These are phyloP conservation scores for Vulpes lagopus DNA, from an alignment of 2,113 vertebrate genomes.

Conservation along the genomic window DNA sequence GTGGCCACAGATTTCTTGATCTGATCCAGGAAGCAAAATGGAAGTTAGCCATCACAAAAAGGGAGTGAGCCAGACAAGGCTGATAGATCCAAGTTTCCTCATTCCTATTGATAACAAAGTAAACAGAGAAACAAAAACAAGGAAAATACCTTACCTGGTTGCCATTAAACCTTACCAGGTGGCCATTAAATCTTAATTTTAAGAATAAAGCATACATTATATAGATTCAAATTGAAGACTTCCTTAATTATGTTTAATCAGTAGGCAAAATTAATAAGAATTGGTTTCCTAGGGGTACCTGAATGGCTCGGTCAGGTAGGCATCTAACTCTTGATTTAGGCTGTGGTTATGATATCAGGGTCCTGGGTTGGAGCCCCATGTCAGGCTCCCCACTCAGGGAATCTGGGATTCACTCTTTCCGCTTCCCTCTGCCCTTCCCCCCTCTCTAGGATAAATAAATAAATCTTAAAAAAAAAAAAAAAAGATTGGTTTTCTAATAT, in stretches of 20 bases:
- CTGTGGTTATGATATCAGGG: background rate
- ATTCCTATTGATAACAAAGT: background rate
- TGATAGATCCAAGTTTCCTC: background rate
- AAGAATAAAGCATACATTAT: background rate
- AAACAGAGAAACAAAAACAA: background rate
- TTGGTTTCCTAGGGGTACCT: background rate
- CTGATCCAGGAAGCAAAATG: background rate
- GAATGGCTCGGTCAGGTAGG: background rate
- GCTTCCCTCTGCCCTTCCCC: too few species aligned
- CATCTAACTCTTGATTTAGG: background rate
- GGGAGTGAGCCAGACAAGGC: background rate
- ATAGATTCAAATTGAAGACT: background rate
- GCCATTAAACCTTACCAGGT: background rate
- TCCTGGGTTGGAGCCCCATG: background rate
- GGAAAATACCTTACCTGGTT: background rate
- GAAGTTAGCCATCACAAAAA: background rate
- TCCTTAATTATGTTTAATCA: conserved; percentile 4
- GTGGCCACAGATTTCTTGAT: background rate
- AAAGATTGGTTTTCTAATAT: background rate
- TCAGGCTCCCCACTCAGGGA: background rate
- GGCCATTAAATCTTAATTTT: background rate
- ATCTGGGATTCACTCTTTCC: background rate
- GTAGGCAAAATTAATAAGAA: background rate
- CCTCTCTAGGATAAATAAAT: background rate
- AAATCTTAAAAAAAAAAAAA: background rate